phyloP scores from a whole-genome alignment of 92 coral and sea anemone species.

The Parazoanthus swiftii region DNA sequence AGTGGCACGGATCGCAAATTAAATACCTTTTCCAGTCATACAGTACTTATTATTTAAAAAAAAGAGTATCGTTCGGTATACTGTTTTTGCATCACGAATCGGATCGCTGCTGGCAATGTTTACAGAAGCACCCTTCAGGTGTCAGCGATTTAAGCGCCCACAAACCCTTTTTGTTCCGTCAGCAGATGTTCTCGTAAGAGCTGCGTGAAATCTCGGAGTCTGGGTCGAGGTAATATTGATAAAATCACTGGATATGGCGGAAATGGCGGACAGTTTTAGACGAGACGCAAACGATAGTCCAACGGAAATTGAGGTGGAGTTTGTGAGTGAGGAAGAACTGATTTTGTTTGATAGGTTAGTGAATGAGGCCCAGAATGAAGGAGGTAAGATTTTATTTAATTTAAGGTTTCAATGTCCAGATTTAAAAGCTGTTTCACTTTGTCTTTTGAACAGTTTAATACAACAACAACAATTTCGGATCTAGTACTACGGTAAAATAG shows the following conservation, averaged over 20 bases:
- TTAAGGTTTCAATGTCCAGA: no score
- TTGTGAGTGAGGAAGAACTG: constrained; percentile 62
- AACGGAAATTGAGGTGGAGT: constrained; percentile 53
- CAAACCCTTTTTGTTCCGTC: neutral
- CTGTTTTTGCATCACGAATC: neutral
- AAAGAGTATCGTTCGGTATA: neutral
- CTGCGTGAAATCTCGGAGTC: neutral
- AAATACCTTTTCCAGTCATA: neutral
- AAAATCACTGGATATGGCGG: neutral
- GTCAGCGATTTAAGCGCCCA: neutral
- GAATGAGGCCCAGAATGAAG: constrained; percentile 26
- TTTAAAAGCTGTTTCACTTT: neutral
- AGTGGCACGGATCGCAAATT: neutral
- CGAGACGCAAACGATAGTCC: neutral
- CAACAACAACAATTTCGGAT: neutral
- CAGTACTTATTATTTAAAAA: neutral
- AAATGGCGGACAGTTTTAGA: constrained; percentile 24
- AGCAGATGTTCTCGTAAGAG: neutral
- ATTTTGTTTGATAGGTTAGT: constrained; percentile 40
- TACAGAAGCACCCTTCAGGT: neutral
- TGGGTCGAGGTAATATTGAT: neutral
- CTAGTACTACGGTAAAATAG: no score
- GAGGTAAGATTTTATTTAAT: neutral
- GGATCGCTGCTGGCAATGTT: no score
- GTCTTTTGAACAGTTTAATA: neutral